These are phyloP conservation scores for Drosophila burlai DNA, from an alignment of 1,140 invertebrate genomes.

Conservation along the genomic window DNA sequence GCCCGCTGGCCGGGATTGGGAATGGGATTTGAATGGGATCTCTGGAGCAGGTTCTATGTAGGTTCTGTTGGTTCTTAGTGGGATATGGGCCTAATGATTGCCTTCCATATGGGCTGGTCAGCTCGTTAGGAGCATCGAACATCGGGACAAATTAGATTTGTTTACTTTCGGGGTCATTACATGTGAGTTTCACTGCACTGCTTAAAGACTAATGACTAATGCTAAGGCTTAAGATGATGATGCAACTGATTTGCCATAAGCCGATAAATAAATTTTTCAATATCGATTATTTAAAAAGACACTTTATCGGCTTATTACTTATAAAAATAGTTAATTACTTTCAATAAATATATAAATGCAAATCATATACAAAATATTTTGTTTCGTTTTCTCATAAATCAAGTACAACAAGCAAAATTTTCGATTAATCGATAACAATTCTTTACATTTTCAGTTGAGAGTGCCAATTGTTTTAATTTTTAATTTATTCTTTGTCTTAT, in stretches of 20 bases:
- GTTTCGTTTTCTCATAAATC: conserved; percentile 14
- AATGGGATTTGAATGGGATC: conserved; percentile 17
- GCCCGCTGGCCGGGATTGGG: conserved; percentile 42
- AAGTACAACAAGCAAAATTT: conserved; percentile 33
- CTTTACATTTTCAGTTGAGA: neutral
- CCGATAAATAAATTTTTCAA: conserved; percentile 51
- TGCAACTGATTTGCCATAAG: conserved; percentile 45
- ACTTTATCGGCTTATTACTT: conserved; percentile 23
- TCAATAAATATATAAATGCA: conserved; percentile 19
- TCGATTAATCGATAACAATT: conserved; percentile 45
- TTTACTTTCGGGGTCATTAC: conserved; percentile 25
- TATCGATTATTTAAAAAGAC: neutral
- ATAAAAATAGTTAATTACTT: conserved; percentile 26
- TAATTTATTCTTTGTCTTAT: neutral
- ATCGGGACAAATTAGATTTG: conserved; percentile 24
- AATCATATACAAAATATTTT: conserved; percentile 40
- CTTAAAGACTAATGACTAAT: conserved; percentile 36
- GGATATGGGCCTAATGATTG: conserved; percentile 70
- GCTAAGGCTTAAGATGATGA: conserved; percentile 43
- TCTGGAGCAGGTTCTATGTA: neutral
- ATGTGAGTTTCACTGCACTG: conserved; percentile 67
- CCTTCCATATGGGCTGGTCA: conserved; percentile 25
- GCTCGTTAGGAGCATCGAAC: conserved; percentile 46
- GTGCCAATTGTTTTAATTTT: conserved; percentile 39
- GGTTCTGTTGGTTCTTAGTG: conserved; percentile 22